Evolutionary conservation across 2,888 invertebrate genomes (phyloP).

Genomic region (Drosophila quinaria): DNA sequence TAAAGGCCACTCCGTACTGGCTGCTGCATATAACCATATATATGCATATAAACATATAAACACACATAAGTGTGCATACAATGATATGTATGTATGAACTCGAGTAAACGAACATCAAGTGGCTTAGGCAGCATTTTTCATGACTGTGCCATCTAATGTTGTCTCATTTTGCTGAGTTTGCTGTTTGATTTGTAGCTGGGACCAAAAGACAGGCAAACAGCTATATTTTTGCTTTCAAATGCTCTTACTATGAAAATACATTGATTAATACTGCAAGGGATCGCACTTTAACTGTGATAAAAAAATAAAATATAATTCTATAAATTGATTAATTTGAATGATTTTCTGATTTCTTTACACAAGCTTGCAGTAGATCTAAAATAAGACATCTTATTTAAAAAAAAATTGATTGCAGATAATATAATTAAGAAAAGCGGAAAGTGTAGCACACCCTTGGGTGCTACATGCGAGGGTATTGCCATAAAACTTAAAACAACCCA

Average conservation of each 20-base stretch:
- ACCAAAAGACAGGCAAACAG: slow-evolving; percentile 21
- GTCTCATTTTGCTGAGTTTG: slow-evolving; percentile 67
- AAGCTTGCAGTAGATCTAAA: not conserved
- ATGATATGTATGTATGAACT: slow-evolving; percentile 4
- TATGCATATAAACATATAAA: slow-evolving; percentile 3
- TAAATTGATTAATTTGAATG: not conserved
- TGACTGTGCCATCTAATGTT: slow-evolving; percentile 40
- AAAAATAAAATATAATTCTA: not conserved
- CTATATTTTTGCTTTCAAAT: slow-evolving; percentile 33
- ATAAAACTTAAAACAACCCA: not conserved
- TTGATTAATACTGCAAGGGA: not conserved
- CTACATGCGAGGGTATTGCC: no score
- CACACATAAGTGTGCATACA: not conserved
- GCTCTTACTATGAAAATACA: not conserved
- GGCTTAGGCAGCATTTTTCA: slow-evolving; percentile 64
- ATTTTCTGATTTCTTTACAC: no score
- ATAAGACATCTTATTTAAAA: no score
- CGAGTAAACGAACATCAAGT: slow-evolving; percentile 40
- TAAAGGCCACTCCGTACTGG: slow-evolving; percentile 31
- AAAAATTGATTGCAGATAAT: no score
- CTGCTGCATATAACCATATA: slow-evolving; percentile 18
- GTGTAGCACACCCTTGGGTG: no score
- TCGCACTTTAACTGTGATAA: not conserved
- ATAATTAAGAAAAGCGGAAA: no score
- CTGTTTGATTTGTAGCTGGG: slow-evolving; percentile 38